Conservation (phyloP, 2,797 vertebrate species). For the Neosalanx taihuensis region DNA sequence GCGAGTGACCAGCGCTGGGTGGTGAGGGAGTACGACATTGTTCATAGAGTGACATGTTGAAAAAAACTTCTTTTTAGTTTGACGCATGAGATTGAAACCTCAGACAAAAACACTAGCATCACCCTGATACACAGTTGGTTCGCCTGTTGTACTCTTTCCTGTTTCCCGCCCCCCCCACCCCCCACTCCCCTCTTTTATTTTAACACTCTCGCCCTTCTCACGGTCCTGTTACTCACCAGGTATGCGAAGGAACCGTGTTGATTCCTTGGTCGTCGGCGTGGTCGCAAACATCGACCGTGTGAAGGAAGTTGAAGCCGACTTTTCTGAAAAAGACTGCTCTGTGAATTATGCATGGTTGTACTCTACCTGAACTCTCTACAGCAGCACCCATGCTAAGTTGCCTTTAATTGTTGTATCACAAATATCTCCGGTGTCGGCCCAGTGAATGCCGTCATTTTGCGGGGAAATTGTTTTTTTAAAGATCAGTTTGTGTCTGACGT, state of each 20-base stretch:
- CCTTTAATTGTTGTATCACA: conserved; percentile 28
- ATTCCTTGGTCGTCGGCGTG: not conserved
- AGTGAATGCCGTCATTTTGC: no score
- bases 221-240: not conserved
- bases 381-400: conserved; percentile 1
- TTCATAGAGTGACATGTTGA: not conserved
- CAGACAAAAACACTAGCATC: not conserved
- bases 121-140: no score
- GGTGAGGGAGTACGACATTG: not conserved
- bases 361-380: conserved; percentile 31
- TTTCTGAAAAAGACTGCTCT: conserved; percentile 6
- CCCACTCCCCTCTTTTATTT: not conserved
- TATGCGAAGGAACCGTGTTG: not conserved
- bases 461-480: no score
- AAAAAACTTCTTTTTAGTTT: conserved; percentile 3
- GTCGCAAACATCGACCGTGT: conserved; percentile 16
- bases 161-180: no score
- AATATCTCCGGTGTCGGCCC: not conserved
- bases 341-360: conserved; percentile 43
- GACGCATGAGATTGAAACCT: conserved; percentile 6
- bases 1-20: conserved; percentile 33
- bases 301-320: conserved; percentile 22
- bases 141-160: no score
- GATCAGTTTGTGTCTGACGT: no score
- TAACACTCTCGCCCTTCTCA: not conserved